Evolutionary conservation across 2,113 vertebrate species (phyloP).

Genomic region (Cichladusa arquata): DNA sequence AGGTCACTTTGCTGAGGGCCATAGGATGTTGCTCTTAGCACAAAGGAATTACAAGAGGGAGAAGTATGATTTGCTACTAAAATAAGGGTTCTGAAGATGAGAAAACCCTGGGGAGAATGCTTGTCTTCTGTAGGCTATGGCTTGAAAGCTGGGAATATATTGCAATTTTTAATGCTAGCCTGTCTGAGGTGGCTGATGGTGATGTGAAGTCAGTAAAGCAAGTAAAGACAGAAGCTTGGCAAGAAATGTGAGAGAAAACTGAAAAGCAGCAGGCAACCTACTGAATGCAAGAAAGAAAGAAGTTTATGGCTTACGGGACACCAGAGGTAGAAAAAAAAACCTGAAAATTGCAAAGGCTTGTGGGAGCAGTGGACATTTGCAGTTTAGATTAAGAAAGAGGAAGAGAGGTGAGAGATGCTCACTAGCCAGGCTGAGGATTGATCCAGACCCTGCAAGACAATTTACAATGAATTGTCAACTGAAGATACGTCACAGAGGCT

Average conservation of each 20-base stretch:
- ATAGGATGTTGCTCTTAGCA: background rate
- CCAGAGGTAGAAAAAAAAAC: background rate
- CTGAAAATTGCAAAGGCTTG: background rate
- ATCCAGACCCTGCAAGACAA: background rate
- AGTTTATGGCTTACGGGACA: background rate
- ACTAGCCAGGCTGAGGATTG: background rate
- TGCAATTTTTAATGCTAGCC: background rate
- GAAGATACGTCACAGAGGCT: background rate
- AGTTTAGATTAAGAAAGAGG: background rate
- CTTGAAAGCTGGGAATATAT: background rate
- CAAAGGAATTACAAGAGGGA: background rate
- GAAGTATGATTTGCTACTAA: background rate
- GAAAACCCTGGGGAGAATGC: background rate
- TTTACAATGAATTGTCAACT: background rate
- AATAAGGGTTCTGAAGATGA: background rate
- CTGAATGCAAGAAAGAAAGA: background rate
- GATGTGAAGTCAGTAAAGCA: background rate
- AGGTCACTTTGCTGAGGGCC: background rate
- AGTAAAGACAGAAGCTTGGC: background rate
- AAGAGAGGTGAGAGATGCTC: background rate
- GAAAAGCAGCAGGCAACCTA: background rate
- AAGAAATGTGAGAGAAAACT: background rate
- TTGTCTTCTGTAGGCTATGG: background rate
- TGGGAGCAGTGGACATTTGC: background rate
- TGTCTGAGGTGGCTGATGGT: background rate